Base-by-base conservation (phyloP, 35 echinoderm and acorn worm species). In the Lytechinus variegatus region DNA sequence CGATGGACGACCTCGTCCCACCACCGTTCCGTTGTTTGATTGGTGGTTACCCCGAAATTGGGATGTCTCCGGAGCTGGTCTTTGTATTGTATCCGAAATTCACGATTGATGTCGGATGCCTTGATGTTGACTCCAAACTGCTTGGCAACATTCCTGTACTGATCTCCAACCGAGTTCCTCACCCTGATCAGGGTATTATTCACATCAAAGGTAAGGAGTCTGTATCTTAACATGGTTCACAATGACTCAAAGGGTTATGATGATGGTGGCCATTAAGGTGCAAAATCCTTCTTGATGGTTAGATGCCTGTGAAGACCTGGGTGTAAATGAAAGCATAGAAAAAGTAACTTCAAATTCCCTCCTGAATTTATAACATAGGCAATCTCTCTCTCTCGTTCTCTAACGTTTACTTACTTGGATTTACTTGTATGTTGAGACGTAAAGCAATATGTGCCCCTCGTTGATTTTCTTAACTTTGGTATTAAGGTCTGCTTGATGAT, bases 191-290 rank as follows among this genome's bases (percentile, higher is more conserved):
- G 72, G 9, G 98, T 99, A 24, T 97, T 97, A 60, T 92, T 97
- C 24, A 97, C 95, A 61, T 99, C 98, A 89, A 99, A 96, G 9
- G 98, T 99, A 1, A 99, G 91, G 13, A 99, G 94, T 93, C 97
- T 99, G 93, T 95, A 94, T 19, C 96, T 93, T 19, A 97, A 53
- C 97, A 98, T 98, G 29, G 9, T 93, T n/a, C 3, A 93, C 53
- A 19, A 56, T 33, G 53, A 14, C 92, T 55, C 53, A 24, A 93
- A 24, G 19, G 19, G 66, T 24, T 2, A 58, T 11, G 13, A 11
- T 58, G 13, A 58, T 9, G 66, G 6, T 24, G 66, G 57, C 57
- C 66, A 79, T 79, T 5, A 79, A 79, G 19, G 66, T 79, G 66
- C 14, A 16, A 79, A 24, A 79, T 79, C 66, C 66, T 79, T 8